phyloP scores from a whole-genome alignment of 2,888 invertebrate genomes.

The Spicauda simplicius region DNA sequence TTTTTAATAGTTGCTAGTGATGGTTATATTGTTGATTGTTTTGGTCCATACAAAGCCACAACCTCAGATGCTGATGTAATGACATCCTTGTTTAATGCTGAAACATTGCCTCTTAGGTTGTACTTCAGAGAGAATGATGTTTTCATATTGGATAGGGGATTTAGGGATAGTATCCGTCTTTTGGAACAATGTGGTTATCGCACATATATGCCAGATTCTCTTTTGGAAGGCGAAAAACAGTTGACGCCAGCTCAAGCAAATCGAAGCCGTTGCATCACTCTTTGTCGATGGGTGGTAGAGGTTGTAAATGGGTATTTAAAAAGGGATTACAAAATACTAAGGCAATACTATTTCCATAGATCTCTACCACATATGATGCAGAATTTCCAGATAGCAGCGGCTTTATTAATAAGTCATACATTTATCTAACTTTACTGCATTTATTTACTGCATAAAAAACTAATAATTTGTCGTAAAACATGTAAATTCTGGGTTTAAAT shows the following conservation, averaged over 20 bases:
- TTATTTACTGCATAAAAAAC: too few species aligned
- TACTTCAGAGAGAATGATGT: slow-evolving; percentile 37
- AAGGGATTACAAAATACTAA: too few species aligned
- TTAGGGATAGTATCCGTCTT: slow-evolving; percentile 34
- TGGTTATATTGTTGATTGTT: slow-evolving; percentile 41
- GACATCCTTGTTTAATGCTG: slow-evolving; percentile 29
- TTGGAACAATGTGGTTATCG: slow-evolving; percentile 33
- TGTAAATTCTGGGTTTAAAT: too few species aligned
- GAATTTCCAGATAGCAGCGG: too few species aligned
- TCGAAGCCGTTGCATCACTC: too few species aligned
- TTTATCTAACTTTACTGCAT: too few species aligned
- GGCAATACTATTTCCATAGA: too few species aligned
- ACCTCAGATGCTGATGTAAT: slow-evolving; percentile 40
- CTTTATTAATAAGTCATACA: too few species aligned
- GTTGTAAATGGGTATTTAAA: too few species aligned
- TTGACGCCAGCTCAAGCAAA: slow-evolving; percentile 35
- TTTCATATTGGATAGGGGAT: slow-evolving; percentile 39
- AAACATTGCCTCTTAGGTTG: slow-evolving; percentile 2
- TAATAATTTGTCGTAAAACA: too few species aligned
- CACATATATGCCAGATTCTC: slow-evolving; percentile 34
- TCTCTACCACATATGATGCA: too few species aligned
- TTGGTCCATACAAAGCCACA: slow-evolving; percentile 41
- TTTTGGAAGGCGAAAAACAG: slow-evolving; percentile 38
- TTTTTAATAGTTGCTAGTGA: slow-evolving; percentile 41
- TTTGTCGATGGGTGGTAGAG: too few species aligned